Evolutionary conservation across 1,140 invertebrate genomes (phyloP).

Genomic region (Drosophila trapezifrons): DNA sequence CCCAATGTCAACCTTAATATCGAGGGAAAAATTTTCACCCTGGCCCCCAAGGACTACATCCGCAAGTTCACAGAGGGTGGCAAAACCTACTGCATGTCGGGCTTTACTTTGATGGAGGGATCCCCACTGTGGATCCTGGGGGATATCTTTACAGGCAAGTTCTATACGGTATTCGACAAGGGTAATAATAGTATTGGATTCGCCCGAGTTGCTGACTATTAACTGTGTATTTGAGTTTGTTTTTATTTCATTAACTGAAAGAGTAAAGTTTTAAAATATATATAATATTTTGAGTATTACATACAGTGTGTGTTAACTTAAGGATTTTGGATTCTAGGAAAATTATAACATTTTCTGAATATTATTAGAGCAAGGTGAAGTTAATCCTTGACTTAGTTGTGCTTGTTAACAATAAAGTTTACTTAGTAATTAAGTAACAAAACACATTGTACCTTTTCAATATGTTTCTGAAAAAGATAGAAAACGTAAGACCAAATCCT

Average conservation of each 20-base stretch:
- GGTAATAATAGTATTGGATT: slow-evolving; percentile 96
- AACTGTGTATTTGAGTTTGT: background rate
- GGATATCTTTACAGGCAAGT: slow-evolving; percentile 98
- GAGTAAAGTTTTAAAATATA: background rate
- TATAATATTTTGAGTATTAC: background rate
- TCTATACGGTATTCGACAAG: slow-evolving; percentile 97
- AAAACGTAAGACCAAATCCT: background rate
- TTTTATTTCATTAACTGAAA: background rate
- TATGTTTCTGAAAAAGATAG: too few species aligned
- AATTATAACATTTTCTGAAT: background rate
- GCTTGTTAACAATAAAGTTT: background rate
- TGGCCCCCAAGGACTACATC: slow-evolving; percentile 93
- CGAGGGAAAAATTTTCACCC: slow-evolving; percentile 89
- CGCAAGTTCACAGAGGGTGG: slow-evolving; percentile 90
- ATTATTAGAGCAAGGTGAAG: background rate
- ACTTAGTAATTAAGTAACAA: background rate
- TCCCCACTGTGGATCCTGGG: slow-evolving; percentile 97
- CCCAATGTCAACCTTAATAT: slow-evolving; percentile 92
- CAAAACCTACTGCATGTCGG: slow-evolving; percentile 92
- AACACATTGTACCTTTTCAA: background rate
- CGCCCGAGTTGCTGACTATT: slow-evolving; percentile 85
- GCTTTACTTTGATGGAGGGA: slow-evolving; percentile 84
- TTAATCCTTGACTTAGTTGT: background rate
- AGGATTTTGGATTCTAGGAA: too few species aligned
- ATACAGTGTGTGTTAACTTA: too few species aligned